These are phyloP conservation scores for Ovis canadensis DNA, from an alignment of 2,113 vertebrate species.

Conservation along the genomic window DNA sequence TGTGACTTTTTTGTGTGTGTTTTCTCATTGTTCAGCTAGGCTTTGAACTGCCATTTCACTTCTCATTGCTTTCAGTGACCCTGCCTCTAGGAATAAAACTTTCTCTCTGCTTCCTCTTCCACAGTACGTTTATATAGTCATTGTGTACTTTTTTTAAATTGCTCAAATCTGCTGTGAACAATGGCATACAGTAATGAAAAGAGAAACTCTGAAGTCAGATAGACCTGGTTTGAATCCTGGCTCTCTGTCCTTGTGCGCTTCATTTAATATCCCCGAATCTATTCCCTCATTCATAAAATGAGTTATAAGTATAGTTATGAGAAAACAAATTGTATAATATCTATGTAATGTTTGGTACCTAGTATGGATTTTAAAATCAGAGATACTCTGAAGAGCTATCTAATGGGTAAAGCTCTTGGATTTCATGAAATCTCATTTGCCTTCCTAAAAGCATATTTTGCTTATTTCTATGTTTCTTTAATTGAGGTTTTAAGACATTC, in stretches of 20 bases:
- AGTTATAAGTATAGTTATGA: neutral
- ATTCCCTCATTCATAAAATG: neutral
- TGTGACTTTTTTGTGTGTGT: neutral
- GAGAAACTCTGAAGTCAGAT: neutral
- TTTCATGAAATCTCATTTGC: neutral
- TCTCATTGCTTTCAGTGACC: neutral
- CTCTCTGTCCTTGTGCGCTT: neutral
- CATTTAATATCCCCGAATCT: neutral
- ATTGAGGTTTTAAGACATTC: neutral
- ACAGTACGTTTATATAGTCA: neutral
- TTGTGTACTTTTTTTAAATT: neutral
- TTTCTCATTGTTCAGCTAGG: neutral
- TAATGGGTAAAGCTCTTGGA: neutral
- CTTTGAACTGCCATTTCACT: neutral
- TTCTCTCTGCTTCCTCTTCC: neutral
- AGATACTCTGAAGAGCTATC: neutral
- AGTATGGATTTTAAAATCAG: neutral
- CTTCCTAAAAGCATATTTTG: constrained; percentile 2
- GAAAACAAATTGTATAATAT: neutral
- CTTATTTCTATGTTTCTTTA: neutral
- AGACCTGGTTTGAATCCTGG: neutral
- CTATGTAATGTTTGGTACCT: neutral
- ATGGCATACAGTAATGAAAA: neutral
- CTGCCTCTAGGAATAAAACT: neutral
- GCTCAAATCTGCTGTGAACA: neutral